Evolutionary conservation across 2,888 invertebrate species (phyloP).

Genomic region (Xestia xanthographa): DNA sequence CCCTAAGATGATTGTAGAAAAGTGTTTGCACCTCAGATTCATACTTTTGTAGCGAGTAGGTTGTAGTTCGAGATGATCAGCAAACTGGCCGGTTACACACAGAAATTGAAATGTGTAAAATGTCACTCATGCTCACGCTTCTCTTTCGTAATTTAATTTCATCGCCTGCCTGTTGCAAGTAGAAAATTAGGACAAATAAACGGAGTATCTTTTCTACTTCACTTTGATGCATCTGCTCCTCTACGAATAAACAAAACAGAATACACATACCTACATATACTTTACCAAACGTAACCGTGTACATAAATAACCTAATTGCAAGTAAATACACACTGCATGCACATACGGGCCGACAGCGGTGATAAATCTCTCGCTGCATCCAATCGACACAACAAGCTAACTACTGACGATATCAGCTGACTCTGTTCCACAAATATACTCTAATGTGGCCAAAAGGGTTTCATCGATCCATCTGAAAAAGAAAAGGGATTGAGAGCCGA

Average conservation of each 20-base stretch:
- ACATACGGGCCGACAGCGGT: slow-evolving; percentile 4
- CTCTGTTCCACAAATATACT: slow-evolving; percentile 19
- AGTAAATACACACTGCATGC: slow-evolving; percentile 25
- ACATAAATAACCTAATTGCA: slow-evolving; percentile 23
- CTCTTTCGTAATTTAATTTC: too few species aligned
- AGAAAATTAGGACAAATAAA: too few species aligned
- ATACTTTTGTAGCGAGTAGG: too few species aligned
- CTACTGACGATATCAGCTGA: slow-evolving; percentile 29
- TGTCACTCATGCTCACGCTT: too few species aligned
- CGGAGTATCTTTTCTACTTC: too few species aligned
- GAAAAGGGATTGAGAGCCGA: not conserved
- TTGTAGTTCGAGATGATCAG: too few species aligned
- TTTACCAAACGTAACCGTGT: not conserved
- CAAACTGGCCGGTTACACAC: too few species aligned
- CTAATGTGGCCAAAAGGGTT: not conserved
- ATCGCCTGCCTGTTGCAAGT: too few species aligned
- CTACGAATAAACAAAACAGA: not conserved
- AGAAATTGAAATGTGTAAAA: too few species aligned
- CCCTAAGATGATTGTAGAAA: not conserved
- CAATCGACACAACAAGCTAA: slow-evolving; percentile 24
- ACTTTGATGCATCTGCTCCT: not conserved
- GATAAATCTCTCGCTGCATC: slow-evolving; percentile 39
- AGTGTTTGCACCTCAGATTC: not conserved
- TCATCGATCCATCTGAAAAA: not conserved
- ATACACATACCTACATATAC: not conserved